These are phyloP conservation scores for Opisthograptis luteolata DNA, from an alignment of 2,888 invertebrate genomes.

Conservation along the genomic window DNA sequence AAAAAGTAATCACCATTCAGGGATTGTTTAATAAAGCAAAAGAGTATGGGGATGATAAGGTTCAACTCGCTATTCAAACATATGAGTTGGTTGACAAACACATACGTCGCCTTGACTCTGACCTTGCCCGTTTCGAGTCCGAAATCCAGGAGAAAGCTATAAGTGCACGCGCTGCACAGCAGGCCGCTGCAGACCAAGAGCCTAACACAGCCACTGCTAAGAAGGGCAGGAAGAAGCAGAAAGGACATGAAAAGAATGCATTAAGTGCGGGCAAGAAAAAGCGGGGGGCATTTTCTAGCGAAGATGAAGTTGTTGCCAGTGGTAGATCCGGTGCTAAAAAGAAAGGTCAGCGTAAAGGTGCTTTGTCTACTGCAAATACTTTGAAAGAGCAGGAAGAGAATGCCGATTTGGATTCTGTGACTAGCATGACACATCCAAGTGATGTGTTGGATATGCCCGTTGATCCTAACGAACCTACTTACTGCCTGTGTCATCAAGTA, in stretches of 20 bases:
- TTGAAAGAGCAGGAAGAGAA: conserved; percentile 75
- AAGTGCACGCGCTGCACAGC: conserved; percentile 86
- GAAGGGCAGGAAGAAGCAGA: conserved; percentile 78
- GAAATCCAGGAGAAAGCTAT: conserved; percentile 98
- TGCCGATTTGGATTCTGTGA: conserved; percentile 79
- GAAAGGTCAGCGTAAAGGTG: conserved; percentile 71
- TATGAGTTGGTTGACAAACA: conserved; percentile 99
- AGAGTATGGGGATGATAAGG: conserved; percentile 98
- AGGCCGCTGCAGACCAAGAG: conserved; percentile 77
- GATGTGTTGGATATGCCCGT: conserved; percentile 96
- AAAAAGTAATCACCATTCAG: conserved; percentile 93
- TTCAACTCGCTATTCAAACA: conserved; percentile 98
- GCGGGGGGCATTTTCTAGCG: conserved; percentile 81
- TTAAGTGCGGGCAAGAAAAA: conserved; percentile 78
- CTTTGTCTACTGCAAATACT: conserved; percentile 62
- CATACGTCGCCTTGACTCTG: conserved; percentile 97
- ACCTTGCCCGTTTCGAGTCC: conserved; percentile 97
- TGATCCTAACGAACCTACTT: conserved; percentile 99
- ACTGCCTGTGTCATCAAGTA: conserved; percentile 98
- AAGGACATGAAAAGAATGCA: conserved; percentile 69
- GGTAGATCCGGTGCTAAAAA: conserved; percentile 75
- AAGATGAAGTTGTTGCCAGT: conserved; percentile 70
- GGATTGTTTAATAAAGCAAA: conserved; percentile 96
- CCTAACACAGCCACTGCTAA: conserved; percentile 70
- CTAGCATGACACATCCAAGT: conserved; percentile 91